Percentiles rank a stretch among this genome's conserved stretches.
These are phyloP conservation scores for Procavia capensis DNA, from an alignment of 2,113 vertebrate species.

Conservation along the genomic window DNA sequence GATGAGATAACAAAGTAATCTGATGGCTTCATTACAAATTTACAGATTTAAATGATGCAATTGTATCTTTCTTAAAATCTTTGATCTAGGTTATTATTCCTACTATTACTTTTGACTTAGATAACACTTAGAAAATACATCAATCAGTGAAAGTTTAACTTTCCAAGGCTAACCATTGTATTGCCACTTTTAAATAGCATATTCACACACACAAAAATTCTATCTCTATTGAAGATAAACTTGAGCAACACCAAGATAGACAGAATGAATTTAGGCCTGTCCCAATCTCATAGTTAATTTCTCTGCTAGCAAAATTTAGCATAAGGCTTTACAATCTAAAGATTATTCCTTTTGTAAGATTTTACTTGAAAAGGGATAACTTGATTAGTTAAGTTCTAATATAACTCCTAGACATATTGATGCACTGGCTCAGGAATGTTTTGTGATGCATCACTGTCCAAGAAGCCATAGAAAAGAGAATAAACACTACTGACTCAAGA, in stretches of 20 bases:
- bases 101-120: background rate
- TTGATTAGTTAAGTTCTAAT: background rate
- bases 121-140: background rate
- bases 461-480: background rate
- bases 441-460: background rate
- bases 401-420: background rate
- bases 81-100: background rate
- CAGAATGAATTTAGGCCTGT: background rate
- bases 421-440: background rate
- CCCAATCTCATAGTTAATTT: background rate
- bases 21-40: background rate
- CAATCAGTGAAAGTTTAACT: background rate
- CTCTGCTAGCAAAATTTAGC: background rate
- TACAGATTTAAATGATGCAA: background rate
- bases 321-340: conserved; percentile 15
- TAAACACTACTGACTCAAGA: background rate
- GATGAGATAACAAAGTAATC: background rate
- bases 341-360: background rate
- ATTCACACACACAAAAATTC: background rate
- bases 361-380: background rate
- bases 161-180: background rate
- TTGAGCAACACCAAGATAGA: background rate
- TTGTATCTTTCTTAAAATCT: background rate
- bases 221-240: background rate
- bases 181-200: conserved; percentile 20